Evolutionary conservation across 2,113 vertebrate species (phyloP), one percentile per base, ranked within the genome.

Genomic region (Aegypius monachus): DNA sequence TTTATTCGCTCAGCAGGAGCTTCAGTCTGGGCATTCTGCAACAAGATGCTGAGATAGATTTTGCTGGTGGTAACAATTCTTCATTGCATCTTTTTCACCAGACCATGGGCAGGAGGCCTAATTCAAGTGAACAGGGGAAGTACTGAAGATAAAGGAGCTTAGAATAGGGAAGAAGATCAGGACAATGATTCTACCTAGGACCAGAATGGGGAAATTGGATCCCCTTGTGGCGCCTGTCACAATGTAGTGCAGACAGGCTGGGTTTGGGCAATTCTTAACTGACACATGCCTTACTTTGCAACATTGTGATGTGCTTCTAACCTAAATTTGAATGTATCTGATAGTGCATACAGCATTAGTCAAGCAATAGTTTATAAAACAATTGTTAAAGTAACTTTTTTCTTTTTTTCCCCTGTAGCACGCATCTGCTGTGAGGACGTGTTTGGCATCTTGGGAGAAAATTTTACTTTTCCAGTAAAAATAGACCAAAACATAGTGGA

Each of bases 381-480:
- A 43, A 31, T 36, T 38, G 10, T 29, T 88, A 17, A 86, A 81
- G 15, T 81, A 87, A 79, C 22, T 36, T 86, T 65, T 78, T 83
- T 56, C 6, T 22, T 15, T 36, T 67, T 3, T 3, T 2, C 3
- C 6, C 4, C 17, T 4, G 11, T 43, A 96, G 90, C 8, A 36
- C 6, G 19, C 4, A 19, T 56, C 18, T 5, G 7, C 66, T 72
- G 40, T 56, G 22, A 79, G 6, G 15, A 88, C 0, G 5, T 75
- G 34, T 32, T 52, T 82, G 95, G 81, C 66, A 47, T 93, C 6
- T 0, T 71, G 26, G 95, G 92, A 86, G 94, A 95, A 88, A 79
- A 67, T 56, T 75, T 82, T 80, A 92, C 85, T 86, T 93, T 97
- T 92, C 66, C 95, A 31, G 53, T 80, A 68, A 40, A 94, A 79